These are phyloP conservation scores for Drosophila ficusphila DNA, from an alignment of 1,140 invertebrate genomes.

Conservation along the genomic window DNA sequence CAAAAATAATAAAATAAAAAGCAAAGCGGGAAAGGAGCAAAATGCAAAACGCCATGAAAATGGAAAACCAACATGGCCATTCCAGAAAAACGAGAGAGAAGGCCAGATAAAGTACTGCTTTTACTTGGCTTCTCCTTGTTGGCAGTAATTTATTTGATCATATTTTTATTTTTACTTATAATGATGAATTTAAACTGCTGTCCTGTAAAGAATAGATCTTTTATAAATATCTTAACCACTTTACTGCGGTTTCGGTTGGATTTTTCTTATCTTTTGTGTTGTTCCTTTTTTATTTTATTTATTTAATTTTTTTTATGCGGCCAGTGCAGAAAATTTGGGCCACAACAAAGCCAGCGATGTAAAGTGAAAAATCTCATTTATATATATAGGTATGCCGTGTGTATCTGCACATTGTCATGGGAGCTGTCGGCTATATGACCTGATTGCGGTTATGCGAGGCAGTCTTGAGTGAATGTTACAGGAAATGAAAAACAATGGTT, in stretches of 20 bases:
- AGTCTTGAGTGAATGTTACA: constrained; percentile 22
- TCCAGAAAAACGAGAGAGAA: constrained; percentile 17
- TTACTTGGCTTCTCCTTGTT: constrained; percentile 17
- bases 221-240: constrained; percentile 6
- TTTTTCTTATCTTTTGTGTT: constrained; percentile 14
- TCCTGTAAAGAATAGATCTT: not conserved
- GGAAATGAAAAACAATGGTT: constrained; percentile 11
- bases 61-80: constrained; percentile 57
- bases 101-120: constrained; percentile 30
- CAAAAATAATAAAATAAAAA: constrained; percentile 43
- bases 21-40: constrained; percentile 2
- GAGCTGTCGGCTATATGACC: constrained; percentile 17
- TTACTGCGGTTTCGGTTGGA: not conserved
- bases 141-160: constrained; percentile 13
- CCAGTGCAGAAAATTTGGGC: constrained; percentile 9
- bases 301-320: not conserved
- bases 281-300: not conserved
- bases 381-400: not conserved
- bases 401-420: constrained; percentile 19
- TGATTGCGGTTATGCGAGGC: constrained; percentile 22
- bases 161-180: constrained; percentile 19
- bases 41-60: constrained; percentile 38
- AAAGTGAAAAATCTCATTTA: constrained; percentile 20
- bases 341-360: constrained; percentile 32
- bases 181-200: constrained; percentile 37